These are phyloP conservation scores for Sebastes flavidus DNA, from an alignment of 2,797 vertebrate species.

Conservation along the genomic window DNA sequence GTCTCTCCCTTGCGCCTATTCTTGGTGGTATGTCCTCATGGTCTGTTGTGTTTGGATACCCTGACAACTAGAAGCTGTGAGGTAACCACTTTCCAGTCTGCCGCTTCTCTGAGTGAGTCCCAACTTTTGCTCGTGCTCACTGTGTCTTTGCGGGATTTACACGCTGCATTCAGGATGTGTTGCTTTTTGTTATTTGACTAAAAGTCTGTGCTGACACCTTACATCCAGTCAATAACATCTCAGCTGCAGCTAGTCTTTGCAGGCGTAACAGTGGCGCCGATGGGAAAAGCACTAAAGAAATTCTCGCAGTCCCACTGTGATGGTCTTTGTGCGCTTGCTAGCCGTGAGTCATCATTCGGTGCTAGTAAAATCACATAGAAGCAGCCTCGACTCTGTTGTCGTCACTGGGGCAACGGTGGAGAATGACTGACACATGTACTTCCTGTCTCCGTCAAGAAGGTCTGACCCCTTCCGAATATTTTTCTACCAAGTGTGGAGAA, in stretches of 20 bases:
- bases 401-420: slow-evolving; percentile 51
- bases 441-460: slow-evolving; percentile 18
- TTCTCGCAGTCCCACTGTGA: slow-evolving; percentile 10
- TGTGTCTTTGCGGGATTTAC: slow-evolving; percentile 12
- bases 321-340: slow-evolving; percentile 33
- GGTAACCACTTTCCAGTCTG: slow-evolving; percentile 65
- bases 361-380: slow-evolving; percentile 60
- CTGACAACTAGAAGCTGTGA: slow-evolving; percentile 79
- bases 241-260: slow-evolving; percentile 23
- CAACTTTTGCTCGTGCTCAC: slow-evolving; percentile 64
- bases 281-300: slow-evolving; percentile 15
- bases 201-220: background rate
- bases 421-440: slow-evolving; percentile 47
- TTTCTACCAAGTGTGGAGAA: background rate
- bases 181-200: background rate
- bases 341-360: slow-evolving; percentile 70
- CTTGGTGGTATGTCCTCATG: slow-evolving; percentile 79
- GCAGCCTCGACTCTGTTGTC: slow-evolving; percentile 45
- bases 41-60: slow-evolving; percentile 82
- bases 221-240: background rate
- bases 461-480: slow-evolving; percentile 6
- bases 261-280: background rate
- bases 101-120: slow-evolving; percentile 63
- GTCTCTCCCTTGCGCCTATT: slow-evolving; percentile 72
- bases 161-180: background rate